phyloP scores from a whole-genome alignment of 2,113 vertebrate species.

The Gopherus flavomarginatus region DNA sequence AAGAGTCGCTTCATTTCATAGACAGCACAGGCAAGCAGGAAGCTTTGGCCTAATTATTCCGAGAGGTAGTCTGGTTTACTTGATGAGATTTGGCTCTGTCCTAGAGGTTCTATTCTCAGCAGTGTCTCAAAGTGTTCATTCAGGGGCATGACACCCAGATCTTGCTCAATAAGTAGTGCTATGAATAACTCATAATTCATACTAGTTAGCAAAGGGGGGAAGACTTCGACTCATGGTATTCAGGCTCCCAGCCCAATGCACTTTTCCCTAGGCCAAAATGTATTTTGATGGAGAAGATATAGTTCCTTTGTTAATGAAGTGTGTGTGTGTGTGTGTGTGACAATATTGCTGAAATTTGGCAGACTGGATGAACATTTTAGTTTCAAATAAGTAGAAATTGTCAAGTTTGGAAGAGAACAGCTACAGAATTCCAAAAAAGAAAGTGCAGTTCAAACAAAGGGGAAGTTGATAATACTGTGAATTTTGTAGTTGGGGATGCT shows the following conservation, averaged over 20 bases:
- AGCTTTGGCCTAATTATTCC: not conserved
- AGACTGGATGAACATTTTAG: not conserved
- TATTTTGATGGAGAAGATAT: not conserved
- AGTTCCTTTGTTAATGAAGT: no score
- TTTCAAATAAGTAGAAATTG: not conserved
- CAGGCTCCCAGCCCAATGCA: not conserved
- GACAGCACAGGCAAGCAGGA: not conserved
- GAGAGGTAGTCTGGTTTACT: not conserved
- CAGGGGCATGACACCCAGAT: not conserved
- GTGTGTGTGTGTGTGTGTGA: no score
- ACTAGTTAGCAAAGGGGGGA: not conserved
- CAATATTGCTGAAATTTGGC: not conserved
- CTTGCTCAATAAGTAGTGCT: not conserved
- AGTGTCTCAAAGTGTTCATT: not conserved
- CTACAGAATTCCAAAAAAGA: not conserved
- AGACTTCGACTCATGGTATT: not conserved
- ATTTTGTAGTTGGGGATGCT: not conserved
- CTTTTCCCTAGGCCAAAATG: not conserved
- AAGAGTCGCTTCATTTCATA: not conserved
- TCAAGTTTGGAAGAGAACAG: not conserved
- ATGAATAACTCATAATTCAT: not conserved
- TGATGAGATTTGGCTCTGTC: not conserved
- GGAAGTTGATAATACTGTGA: not conserved
- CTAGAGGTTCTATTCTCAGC: not conserved
- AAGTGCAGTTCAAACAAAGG: not conserved